Base-by-base conservation (phyloP, 2,888 invertebrate species). In the Callinectes sapidus region DNA sequence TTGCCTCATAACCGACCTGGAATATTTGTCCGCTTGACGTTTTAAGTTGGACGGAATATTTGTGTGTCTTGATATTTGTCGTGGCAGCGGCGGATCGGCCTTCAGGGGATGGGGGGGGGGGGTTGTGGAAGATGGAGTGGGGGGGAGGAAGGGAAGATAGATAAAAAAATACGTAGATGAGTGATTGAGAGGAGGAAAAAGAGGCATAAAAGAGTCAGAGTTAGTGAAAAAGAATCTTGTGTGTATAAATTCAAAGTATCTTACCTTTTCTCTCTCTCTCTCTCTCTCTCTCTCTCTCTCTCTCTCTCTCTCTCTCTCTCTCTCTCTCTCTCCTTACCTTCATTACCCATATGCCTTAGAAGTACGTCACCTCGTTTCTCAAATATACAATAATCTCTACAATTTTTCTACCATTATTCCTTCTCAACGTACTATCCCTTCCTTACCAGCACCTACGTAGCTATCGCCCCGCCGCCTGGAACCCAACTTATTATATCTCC, bases 1-100 rank as follows among this genome's bases (percentile, higher is more conserved):
- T 91, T 91, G 91, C 91, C 91, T 91, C 87, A 85, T 90, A 89
- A 85, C 90, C 90, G 54, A 35, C 90, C 35, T 32, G 54, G 85
- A 90, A 85, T 90, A 90, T 90, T 90, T 85, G 90, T 85, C 54
- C 85, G 81, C 16, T n/a, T 55, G 85, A 55, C 90, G 85, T 90
- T 85, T 90, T 90, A 85, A 85, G 81, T 85, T 42, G 32, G 54
- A 85, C 48, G 35, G 81, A 55, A 55, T 90, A 90, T 90, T 90
- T 90, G 85, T 77, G 54, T 90, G 85, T 90, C 81, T 85, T 85
- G 42, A 90, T 85, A 90, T 90, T 85, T 90, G 90, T 90, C 89
- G 71, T 89, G 32, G 89, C 39, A 61, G 16, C 13, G 28, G 54
- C 18, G 55, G 28, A 28, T 28, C 28, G 28, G 71, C 28, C 71